Percentiles rank a stretch among this genome's conserved stretches.
Conservation (phyloP, 2,888 invertebrate genomes). For the Tetheella fluctuosa region DNA sequence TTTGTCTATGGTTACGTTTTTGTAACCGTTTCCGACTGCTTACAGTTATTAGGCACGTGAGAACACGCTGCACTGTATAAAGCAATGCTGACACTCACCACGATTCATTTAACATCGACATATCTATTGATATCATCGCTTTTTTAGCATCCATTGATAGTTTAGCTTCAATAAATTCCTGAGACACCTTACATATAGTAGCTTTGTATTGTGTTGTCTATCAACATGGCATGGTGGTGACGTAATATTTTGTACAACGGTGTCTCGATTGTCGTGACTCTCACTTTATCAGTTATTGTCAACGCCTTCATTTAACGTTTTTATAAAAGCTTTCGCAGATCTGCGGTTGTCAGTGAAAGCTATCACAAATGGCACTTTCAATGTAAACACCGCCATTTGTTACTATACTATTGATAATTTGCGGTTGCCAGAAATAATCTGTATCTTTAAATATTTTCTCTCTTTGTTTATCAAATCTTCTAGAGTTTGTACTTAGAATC, state of each 20-base stretch:
- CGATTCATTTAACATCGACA: constrained; percentile 61
- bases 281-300: constrained; percentile 32
- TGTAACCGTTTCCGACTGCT: constrained; percentile 78
- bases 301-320: constrained; percentile 43
- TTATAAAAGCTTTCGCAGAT: constrained; percentile 48
- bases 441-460: constrained; percentile 8
- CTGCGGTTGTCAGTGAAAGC: constrained; percentile 59
- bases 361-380: constrained; percentile 36
- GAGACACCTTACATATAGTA: constrained; percentile 25
- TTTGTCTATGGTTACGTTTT: constrained; percentile 77
- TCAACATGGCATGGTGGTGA: constrained; percentile 23
- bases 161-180: constrained; percentile 32
- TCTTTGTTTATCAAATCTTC: not conserved
- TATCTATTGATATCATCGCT: constrained; percentile 49
- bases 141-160: constrained; percentile 53
- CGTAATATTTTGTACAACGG: constrained; percentile 25
- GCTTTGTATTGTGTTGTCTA: constrained; percentile 32
- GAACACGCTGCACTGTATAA: constrained; percentile 58
- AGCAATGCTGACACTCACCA: constrained; percentile 52
- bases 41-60: constrained; percentile 79
- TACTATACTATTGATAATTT: constrained; percentile 28
- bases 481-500: constrained; percentile 7
- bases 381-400: constrained; percentile 35
- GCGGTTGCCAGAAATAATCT: constrained; percentile 29
- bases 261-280: constrained; percentile 30